Percentiles rank a stretch among this genome's conserved stretches.
Evolutionary conservation across 1,140 invertebrate genomes (phyloP).

Genomic region (Samia ricini): DNA sequence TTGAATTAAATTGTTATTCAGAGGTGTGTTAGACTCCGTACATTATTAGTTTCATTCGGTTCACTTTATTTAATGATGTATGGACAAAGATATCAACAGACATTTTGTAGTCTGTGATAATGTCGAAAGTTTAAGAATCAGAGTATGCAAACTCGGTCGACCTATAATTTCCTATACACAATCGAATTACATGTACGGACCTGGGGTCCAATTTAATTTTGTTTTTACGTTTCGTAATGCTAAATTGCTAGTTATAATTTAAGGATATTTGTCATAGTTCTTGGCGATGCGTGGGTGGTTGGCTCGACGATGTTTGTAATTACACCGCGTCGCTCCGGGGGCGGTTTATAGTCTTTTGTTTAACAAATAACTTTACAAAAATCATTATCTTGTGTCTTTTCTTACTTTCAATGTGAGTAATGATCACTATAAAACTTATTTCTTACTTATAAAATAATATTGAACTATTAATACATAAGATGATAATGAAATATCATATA

Average conservation of each 20-base stretch:
- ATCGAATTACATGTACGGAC: background rate
- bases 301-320: background rate
- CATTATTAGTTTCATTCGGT: background rate
- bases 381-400: background rate
- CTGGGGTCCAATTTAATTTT: conserved; percentile 1
- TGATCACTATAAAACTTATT: background rate
- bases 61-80: too few relatives aligned
- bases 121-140: background rate
- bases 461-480: too few relatives aligned
- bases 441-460: too few relatives aligned
- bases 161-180: background rate
- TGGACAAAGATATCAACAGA: background rate
- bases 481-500: too few relatives aligned
- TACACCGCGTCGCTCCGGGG: background rate
- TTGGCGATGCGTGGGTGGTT: background rate
- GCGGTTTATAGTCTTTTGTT: background rate
- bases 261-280: conserved; percentile 7
- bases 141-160: background rate
- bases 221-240: conserved; percentile 3
- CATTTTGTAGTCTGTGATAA: background rate
- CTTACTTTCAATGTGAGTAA: background rate
- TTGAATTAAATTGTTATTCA: too few relatives aligned
- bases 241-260: background rate
- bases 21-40: background rate
- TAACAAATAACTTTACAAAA: background rate